Evolutionary conservation across 2,888 invertebrate species (phyloP).

Genomic region (Hymenopus coronatus): DNA sequence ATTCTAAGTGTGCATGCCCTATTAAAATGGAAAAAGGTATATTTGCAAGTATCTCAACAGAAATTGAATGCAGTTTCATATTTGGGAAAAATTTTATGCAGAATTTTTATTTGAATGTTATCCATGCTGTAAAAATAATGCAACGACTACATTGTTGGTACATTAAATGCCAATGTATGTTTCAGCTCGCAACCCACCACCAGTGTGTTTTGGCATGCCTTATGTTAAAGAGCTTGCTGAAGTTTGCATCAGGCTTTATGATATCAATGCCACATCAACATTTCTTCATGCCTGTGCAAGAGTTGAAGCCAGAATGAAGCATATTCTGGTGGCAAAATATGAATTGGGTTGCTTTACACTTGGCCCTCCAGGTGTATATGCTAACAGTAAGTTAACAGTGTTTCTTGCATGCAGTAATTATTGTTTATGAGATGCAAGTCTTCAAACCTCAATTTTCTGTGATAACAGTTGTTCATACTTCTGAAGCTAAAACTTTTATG

Average conservation of each 20-base stretch:
- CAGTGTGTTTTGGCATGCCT: conserved; percentile 41
- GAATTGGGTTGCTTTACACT: conserved; percentile 40
- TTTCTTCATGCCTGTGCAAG: conserved; percentile 40
- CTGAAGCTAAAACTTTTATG: no score
- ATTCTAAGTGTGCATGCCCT: no score
- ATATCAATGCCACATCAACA: conserved; percentile 37
- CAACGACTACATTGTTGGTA: not conserved
- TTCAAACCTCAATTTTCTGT: not conserved
- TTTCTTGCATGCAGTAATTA: not conserved
- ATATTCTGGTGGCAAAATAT: conserved; percentile 30
- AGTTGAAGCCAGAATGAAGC: conserved; percentile 34
- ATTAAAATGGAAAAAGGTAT: no score
- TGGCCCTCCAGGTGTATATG: not conserved
- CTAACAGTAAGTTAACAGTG: not conserved
- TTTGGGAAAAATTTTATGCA: no score
- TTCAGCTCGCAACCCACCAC: conserved; percentile 43
- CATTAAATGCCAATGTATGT: not conserved
- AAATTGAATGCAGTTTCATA: not conserved
- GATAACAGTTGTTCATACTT: no score
- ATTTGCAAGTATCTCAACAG: not conserved
- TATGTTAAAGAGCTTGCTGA: conserved; percentile 39
- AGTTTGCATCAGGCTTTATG: conserved; percentile 40
- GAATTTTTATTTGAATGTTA: not conserved
- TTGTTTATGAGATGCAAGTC: not conserved
- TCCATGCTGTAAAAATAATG: not conserved